A percentile compares a stretch with the other conserved stretches of the same genome.
Conservation (phyloP, 2,888 invertebrate genomes). For the Macrosiphum euphorbiae region DNA sequence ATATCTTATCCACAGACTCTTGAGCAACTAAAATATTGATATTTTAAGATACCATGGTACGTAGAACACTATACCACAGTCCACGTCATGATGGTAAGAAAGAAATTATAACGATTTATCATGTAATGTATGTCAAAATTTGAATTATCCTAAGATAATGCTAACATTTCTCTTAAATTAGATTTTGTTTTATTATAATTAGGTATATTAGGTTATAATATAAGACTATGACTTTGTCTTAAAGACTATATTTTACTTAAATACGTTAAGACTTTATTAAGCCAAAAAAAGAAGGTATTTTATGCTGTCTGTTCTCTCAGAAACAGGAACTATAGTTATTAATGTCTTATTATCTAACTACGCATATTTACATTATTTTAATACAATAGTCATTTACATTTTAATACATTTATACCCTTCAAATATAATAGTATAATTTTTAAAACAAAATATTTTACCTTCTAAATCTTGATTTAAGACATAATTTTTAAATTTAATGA, state of each 20-base stretch:
- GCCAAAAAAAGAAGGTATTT: not conserved
- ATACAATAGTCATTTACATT: not conserved
- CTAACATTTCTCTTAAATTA: not conserved
- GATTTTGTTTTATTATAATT: not conserved
- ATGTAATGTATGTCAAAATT: not conserved
- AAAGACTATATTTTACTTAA: not conserved
- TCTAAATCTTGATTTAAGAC: not conserved
- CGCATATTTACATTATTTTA: not conserved
- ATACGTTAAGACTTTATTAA: not conserved
- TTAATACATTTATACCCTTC: not conserved
- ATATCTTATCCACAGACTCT: not conserved
- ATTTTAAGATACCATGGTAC: not conserved
- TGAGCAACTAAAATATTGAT: not conserved
- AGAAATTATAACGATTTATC: not conserved
- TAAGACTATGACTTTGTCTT: not conserved
- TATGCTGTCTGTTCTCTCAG: not conserved
- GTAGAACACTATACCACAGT: not conserved
- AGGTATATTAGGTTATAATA: not conserved
- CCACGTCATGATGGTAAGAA: not conserved
- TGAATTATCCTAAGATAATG: not conserved
- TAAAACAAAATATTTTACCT: slow-evolving; percentile 5
- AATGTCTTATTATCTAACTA: not conserved
- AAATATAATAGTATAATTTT: not conserved
- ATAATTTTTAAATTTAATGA: not conserved
- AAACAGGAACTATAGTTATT: not conserved